Evolutionary conservation across 1,140 invertebrate genomes (phyloP), one percentile per base, ranked within the genome.

Genomic region (Ips typographus): DNA sequence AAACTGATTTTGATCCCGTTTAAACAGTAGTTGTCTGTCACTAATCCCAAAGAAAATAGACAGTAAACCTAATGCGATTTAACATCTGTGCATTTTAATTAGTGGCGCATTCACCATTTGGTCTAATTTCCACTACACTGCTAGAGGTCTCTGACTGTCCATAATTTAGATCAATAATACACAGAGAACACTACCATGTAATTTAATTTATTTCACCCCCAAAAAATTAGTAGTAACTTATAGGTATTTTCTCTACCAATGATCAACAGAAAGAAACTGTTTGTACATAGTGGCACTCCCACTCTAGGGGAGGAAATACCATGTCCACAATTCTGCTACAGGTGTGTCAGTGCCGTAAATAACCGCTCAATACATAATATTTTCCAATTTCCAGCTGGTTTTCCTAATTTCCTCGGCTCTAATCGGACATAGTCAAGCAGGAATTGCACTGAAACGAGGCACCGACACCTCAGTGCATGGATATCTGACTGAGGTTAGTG

Each of bases 401-500:
- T 40, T 61, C 8, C n/a, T 49, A 39, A 42, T 47, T 40, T 75
- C 37, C 73, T 70, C 61, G 72, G 71, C 8, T 44, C 43, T 73
- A 36, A 1, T 8, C 5, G 39, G 52, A 40, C 36, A 37, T 51
- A 55, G 58, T 72, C 4, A 65, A 70, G n/a, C 67, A 74, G 38
- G 68, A 80, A 65, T 80, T 88, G 49, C 82, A 80, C 3, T 90
- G 89, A 79, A 89, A 75, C 89, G 89, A 77, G 89, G 89, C 77
- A 90, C 88, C 8, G 91, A 93, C 78, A 89, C 90, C 77, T 91
- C 90, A 52, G 86, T 93, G 4, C 86, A 86, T 75, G 89, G 89
- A 77, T 93, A 93, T 78, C 84, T 92, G 71, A 91, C 91, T 5
- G 91, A 93, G 88, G 91, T 92, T 83, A 78, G 78, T 71, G 72